Percentiles rank a stretch among this genome's conserved stretches.
Conservation (phyloP, 2,888 invertebrate species). For the Brachyptera risi region DNA sequence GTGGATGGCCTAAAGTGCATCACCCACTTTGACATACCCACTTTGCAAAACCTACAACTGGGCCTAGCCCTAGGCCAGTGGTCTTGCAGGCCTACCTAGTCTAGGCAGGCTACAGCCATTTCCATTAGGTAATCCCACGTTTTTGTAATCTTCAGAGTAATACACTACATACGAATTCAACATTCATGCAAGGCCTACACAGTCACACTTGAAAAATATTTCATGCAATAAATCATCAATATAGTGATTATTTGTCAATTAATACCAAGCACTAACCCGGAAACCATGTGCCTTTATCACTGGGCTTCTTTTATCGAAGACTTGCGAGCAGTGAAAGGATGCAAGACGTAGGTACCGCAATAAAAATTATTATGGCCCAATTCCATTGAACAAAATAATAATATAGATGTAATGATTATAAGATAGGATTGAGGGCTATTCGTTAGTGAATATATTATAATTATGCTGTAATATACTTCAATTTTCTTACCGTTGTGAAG, state of each 20-base stretch:
- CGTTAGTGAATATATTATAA: background rate
- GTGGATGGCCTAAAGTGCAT: no score
- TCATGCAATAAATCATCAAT: background rate
- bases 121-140: conserved; percentile 15
- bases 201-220: background rate
- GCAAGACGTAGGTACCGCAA: conserved; percentile 27
- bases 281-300: conserved; percentile 49
- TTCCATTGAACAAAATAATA: background rate
- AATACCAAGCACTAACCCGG: conserved; percentile 25
- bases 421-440: background rate
- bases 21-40: no score
- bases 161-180: background rate
- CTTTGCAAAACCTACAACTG: no score
- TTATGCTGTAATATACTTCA: background rate
- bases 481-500: conserved; percentile 56
- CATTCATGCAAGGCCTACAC: background rate
- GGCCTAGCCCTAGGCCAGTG: background rate
- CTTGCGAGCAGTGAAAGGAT: conserved; percentile 26
- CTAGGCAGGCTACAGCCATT: conserved; percentile 17
- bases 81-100: no score
- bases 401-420: background rate
- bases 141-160: background rate
- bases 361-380: conserved; percentile 19
- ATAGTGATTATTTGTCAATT: background rate
- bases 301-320: conserved; percentile 41